Evolutionary conservation across 53 echinoderm and acorn worm genomes (phyloP), one percentile per base, ranked within the genome.

Genomic region (Zoroaster sp.): DNA sequence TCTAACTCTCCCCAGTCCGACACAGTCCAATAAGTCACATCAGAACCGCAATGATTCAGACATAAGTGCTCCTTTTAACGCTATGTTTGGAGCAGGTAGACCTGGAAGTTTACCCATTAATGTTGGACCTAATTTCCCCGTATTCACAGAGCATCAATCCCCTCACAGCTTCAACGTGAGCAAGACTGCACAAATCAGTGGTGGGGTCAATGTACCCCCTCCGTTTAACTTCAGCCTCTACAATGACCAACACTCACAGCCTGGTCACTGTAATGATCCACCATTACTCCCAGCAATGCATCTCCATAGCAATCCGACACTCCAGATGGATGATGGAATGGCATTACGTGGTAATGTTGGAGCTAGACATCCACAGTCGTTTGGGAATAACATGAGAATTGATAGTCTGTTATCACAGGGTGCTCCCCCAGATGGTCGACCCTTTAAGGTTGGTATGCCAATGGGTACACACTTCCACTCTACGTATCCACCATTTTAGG

Each of bases 221-320:
- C 90, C 88, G 2, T 98, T 98, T 81, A 98, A 96, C 75, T 95
- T 95, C 73, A 95, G 77, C 65, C 93, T 98, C 21, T 98, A 95
- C 90, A 92, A 92, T 46, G 98, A 98, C 40, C 55, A 92, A 39
- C 52, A 91, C 38, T 67, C 93, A 15, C 68, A 91, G 35, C 70
- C 80, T 9, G 90, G 88, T 20, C 93, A 93, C 76, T 74, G 74
- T 13, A 76, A 88, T 4, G 94, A 94, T 32, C 85, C 92, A 3
- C 81, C 92, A 5, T 77, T 91, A 14, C 66, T 98, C 11, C 89
- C 78, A 3, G 54, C 71, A 4, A 83, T 93, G 51, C 96, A 94
- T 74, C 90, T 95, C 34, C 93, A 94, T 46, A 87, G 95, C 38
- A 92, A 94, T 43, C 73, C 94, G 5, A 70, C 90, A 32, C 77